phyloP scores from a whole-genome alignment of 2,113 vertebrate genomes.

The Crotalus horridus region DNA sequence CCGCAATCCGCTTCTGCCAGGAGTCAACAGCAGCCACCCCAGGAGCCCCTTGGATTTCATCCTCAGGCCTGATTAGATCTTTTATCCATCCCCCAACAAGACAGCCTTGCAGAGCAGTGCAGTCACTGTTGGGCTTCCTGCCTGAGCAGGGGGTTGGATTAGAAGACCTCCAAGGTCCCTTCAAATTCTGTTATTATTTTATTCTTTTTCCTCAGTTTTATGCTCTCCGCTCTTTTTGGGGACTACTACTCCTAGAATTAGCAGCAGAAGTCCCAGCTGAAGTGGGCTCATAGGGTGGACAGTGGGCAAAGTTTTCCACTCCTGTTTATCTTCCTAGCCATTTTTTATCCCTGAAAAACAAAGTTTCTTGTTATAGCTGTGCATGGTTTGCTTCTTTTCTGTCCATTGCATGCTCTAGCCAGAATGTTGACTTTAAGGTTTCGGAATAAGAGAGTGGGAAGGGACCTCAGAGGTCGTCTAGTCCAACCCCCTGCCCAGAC shows the following conservation, averaged over 20 bases:
- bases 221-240: not conserved
- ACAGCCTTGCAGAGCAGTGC: not conserved
- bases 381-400: not conserved
- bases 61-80: not conserved
- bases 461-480: no score
- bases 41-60: not conserved
- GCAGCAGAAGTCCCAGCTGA: not conserved
- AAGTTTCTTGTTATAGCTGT: not conserved
- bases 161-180: no score
- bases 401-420: not conserved
- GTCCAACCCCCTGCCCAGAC: no score
- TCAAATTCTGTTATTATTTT: no score
- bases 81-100: not conserved
- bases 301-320: not conserved
- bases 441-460: no score
- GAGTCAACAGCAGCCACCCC: not conserved
- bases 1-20: not conserved
- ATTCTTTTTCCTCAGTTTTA: not conserved
- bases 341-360: not conserved
- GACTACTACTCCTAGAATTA: not conserved
- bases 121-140: not conserved
- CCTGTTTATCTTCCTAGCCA: not conserved
- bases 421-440: not conserved
- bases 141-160: no score
- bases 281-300: not conserved